Conservation (phyloP, 2,797 vertebrate species). For the Streptopelia turtur region DNA sequence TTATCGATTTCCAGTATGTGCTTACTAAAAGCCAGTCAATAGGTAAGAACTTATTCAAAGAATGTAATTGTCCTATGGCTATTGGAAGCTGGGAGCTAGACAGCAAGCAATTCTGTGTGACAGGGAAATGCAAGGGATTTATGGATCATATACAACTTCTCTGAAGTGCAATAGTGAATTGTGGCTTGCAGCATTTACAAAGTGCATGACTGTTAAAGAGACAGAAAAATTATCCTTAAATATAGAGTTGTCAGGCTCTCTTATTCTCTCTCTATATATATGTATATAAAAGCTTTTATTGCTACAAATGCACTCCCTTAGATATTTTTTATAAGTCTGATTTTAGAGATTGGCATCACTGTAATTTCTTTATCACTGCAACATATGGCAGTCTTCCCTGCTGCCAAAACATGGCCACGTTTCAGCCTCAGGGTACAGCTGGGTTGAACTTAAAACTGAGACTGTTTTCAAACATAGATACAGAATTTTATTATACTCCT, state of each 20-base stretch:
- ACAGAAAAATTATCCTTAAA: background rate
- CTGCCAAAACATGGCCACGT: constrained; percentile 65
- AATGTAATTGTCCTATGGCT: background rate
- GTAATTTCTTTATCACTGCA: constrained; percentile 51
- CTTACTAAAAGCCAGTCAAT: constrained; percentile 9
- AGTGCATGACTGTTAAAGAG: background rate
- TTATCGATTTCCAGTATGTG: background rate
- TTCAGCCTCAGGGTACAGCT: constrained; percentile 61
- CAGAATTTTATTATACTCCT: constrained; percentile 1
- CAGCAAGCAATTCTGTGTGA: background rate
- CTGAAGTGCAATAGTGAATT: background rate
- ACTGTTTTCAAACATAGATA: constrained; percentile 55
- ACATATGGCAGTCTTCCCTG: constrained; percentile 59
- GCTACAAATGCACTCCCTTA: background rate
- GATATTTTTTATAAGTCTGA: constrained; percentile 33
- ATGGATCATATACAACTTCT: background rate
- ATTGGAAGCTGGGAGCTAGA: background rate
- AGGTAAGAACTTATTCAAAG: background rate
- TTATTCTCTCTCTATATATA: background rate
- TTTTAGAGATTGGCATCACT: constrained; percentile 53
- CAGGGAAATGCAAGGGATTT: background rate
- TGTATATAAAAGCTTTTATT: background rate
- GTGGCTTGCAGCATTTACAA: background rate
- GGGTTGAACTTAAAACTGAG: constrained; percentile 47
- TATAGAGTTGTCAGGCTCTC: background rate